Evolutionary conservation across 2,888 invertebrate genomes (phyloP).

Genomic region (Penaeus monodon): DNA sequence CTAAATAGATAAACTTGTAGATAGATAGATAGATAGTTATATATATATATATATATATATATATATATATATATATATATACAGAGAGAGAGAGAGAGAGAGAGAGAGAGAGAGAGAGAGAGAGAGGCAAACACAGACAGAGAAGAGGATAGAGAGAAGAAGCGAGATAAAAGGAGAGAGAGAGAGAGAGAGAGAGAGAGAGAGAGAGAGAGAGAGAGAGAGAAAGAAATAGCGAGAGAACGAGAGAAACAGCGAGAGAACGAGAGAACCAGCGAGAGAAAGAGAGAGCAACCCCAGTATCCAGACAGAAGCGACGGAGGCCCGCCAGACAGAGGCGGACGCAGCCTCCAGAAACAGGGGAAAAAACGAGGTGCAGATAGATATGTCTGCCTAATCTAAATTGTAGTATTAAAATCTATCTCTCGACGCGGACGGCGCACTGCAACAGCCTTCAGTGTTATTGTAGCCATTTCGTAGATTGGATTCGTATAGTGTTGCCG

Average conservation of each 20-base stretch:
- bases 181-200: neutral
- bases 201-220: neutral
- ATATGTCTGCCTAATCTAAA: neutral
- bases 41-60: no score
- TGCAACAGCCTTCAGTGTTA: slow-evolving; percentile 9
- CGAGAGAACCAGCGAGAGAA: neutral
- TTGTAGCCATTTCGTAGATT: neutral
- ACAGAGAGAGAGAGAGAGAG: neutral
- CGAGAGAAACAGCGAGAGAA: no score
- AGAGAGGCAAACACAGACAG: neutral
- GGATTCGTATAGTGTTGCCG: no score
- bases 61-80: neutral
- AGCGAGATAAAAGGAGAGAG: neutral
- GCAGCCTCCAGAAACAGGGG: neutral
- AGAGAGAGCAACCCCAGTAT: neutral
- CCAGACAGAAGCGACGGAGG: neutral
- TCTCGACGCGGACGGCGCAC: neutral
- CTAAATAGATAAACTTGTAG: no score
- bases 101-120: neutral
- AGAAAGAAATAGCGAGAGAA: neutral
- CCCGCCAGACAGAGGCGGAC: neutral
- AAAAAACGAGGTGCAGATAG: neutral
- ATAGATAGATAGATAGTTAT: no score
- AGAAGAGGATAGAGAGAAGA: neutral
- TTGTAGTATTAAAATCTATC: neutral